Percentiles rank a stretch among this genome's conserved stretches.
phyloP scores from a whole-genome alignment of 2,888 invertebrate species.

The Amblyjoppa fuscipennis region DNA sequence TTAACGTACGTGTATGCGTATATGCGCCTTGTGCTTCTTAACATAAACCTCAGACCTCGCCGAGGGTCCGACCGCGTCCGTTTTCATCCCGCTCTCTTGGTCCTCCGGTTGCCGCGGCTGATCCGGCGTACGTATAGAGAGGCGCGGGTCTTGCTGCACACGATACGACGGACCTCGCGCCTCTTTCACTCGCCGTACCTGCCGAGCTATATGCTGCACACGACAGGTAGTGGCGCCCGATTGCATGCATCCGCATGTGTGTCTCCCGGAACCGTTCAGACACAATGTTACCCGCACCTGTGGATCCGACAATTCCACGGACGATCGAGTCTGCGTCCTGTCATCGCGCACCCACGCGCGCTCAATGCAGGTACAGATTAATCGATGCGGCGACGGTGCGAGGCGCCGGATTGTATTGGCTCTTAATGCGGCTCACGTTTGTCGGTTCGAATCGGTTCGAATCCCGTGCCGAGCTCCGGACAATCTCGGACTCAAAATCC shows the following conservation, averaged over 20 bases:
- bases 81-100: conserved; percentile 57
- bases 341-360: conserved; percentile 39
- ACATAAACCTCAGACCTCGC: conserved; percentile 73
- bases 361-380: conserved; percentile 7
- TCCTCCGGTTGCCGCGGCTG: conserved; percentile 24
- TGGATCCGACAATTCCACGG: conserved; percentile 43
- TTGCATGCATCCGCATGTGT: conserved; percentile 15
- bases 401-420: background rate
- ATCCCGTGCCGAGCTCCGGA: too few relatives aligned
- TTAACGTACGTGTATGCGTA: conserved; percentile 56
- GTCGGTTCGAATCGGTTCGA: background rate
- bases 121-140: conserved; percentile 35
- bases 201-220: conserved; percentile 42
- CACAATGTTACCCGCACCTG: conserved; percentile 35
- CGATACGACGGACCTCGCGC: conserved; percentile 50
- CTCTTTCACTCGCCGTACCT: conserved; percentile 56
- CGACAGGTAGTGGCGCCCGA: conserved; percentile 42
- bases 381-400: background rate
- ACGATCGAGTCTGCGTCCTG: conserved; percentile 6
- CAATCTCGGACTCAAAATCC: too few relatives aligned
- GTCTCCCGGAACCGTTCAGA: conserved; percentile 17
- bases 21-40: conserved; percentile 68
- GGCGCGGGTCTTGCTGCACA: background rate
- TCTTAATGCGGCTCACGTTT: background rate
- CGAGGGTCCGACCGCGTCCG: conserved; percentile 63